Base-by-base conservation (phyloP, 2,888 invertebrate genomes). In the Pecten maximus region DNA sequence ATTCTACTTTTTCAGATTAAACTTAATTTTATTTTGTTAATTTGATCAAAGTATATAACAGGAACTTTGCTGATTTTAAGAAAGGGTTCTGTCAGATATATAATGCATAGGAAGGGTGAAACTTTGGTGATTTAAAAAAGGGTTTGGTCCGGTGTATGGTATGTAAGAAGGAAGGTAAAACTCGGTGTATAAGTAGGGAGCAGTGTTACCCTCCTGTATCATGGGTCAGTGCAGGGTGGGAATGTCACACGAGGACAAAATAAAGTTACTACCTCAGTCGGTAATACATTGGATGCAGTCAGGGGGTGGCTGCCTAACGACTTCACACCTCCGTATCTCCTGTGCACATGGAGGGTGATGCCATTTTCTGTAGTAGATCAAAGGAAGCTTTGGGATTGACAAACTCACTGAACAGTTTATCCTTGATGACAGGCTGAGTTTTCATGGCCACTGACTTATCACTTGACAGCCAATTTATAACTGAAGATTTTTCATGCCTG, bases 361-460 rank as follows among this genome's bases (percentile, higher is more conserved):
- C 74, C 74, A 35, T 74, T 74, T 60, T 60, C 60, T n/a, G 60
- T 60, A n/a, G n/a, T n/a, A 74, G 35, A 74, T 74, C 74, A 74
- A 74, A 74, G 74, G 35, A 74, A 74, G 35, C 74, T 3, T 15
- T 28, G 74, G 74, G 74, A 74, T 74, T 35, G 6, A 28, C 74
- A 35, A 74, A 74, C 28, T 35, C 35, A 35, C 74, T 74, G 74
- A 28, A 74, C 6, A 3, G 19, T 74, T 35, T 74, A 35, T 35
- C 74, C 35, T 35, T 74, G 74, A 74, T 74, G 74, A 74, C 74
- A 74, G 74, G 74, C 35, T 8, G 12, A 28, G 74, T 35, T 74
- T 74, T 74, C 74, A 74, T 35, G 74, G 74, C 74, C 74, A 74
- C 74, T 74, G 74, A 74, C 74, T 74, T 35, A 74, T 35, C 74